Conservation (phyloP, 2,113 vertebrate genomes). For the Brachypodius melanocephalos region DNA sequence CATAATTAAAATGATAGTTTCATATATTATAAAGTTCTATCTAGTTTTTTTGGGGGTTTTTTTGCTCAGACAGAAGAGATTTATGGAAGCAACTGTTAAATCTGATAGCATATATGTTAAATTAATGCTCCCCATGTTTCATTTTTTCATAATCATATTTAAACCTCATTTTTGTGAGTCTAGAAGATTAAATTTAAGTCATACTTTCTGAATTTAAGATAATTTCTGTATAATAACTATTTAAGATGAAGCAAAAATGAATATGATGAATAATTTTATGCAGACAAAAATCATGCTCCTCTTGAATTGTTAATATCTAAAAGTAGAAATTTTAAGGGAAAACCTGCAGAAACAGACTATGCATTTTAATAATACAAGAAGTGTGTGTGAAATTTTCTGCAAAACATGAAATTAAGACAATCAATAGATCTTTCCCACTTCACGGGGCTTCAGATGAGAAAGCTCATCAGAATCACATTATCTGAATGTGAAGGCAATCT, state of each 20-base stretch:
- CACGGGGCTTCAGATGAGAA: not conserved
- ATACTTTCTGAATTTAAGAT: constrained; percentile 11
- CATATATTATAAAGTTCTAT: not conserved
- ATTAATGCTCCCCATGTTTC: not conserved
- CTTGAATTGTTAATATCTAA: constrained; percentile 13
- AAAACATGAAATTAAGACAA: not conserved
- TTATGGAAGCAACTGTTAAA: not conserved
- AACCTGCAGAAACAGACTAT: not conserved
- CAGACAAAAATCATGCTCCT: not conserved
- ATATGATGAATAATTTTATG: constrained; percentile 19
- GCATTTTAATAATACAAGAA: not conserved
- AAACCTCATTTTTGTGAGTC: constrained; percentile 10
- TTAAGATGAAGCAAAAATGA: constrained; percentile 21
- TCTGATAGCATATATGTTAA: not conserved
- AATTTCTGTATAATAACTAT: not conserved
- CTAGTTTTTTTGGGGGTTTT: too few relatives aligned
- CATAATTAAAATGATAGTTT: not conserved
- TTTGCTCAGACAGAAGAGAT: not conserved
- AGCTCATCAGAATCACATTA: not conserved
- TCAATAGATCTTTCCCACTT: not conserved
- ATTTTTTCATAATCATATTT: constrained; percentile 17
- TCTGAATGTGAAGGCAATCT: not conserved
- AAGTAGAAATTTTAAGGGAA: not conserved
- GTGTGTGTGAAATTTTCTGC: not conserved
- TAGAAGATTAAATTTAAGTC: constrained; percentile 20